A percentile compares a stretch with the other conserved stretches of the same genome.
Evolutionary conservation across 2,797 vertebrate species (phyloP).

Genomic region (Sarcophilus harrisii): DNA sequence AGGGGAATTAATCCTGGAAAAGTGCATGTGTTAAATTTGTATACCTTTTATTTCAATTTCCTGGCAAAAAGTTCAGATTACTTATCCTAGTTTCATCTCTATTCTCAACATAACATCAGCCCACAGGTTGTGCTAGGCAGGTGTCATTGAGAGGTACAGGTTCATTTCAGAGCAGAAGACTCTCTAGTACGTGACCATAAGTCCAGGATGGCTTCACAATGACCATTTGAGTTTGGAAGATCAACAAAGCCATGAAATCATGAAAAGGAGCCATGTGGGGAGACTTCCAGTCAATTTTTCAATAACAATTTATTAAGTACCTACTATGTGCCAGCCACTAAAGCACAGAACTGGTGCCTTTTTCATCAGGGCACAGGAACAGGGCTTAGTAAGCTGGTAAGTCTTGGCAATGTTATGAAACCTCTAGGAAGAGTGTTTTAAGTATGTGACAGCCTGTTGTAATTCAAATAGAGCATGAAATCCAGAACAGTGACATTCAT

Average conservation of each 20-base stretch:
- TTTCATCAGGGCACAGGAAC: not conserved
- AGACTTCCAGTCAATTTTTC: not conserved
- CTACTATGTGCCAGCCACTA: not conserved
- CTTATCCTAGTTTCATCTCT: not conserved
- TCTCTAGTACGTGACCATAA: not conserved
- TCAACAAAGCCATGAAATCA: not conserved
- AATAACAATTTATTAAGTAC: not conserved
- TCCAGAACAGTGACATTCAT: slow-evolving; percentile 5
- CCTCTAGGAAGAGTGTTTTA: not conserved
- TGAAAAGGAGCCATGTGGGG: not conserved
- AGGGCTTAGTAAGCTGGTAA: not conserved
- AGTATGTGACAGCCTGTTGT: slow-evolving; percentile 5
- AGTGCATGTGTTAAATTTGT: not conserved
- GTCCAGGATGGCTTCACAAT: not conserved
- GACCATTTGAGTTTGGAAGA: not conserved
- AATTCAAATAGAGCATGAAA: slow-evolving; percentile 9
- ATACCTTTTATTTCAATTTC: not conserved
- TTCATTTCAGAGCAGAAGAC: not conserved
- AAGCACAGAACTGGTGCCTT: not conserved
- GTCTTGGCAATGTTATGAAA: not conserved
- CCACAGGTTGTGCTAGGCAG: not conserved
- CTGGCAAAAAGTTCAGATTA: not conserved
- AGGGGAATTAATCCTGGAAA: not conserved
- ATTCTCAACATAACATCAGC: not conserved
- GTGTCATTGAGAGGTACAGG: not conserved